Conservation (phyloP, 2,797 vertebrate genomes). For the Coranthus polyacanthus region DNA sequence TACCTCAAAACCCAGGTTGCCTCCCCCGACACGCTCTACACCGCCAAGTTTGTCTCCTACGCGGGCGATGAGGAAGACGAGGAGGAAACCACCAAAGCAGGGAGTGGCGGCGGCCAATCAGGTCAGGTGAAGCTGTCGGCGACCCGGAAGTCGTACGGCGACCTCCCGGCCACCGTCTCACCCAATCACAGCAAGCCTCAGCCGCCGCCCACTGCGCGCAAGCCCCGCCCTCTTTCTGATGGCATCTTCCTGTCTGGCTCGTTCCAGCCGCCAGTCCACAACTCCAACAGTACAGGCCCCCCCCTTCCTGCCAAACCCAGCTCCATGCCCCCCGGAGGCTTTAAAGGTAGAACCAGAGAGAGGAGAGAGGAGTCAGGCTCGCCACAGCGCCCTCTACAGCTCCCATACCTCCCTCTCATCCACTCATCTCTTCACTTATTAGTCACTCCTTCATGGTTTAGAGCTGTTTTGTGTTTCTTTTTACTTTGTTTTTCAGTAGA, state of each 20-base stretch:
- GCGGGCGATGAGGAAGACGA: slow-evolving; percentile 94
- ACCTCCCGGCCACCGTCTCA: slow-evolving; percentile 87
- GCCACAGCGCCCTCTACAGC: slow-evolving; percentile 62
- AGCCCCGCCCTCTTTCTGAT: slow-evolving; percentile 94
- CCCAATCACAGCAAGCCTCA: slow-evolving; percentile 82
- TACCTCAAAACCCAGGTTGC: slow-evolving; percentile 97
- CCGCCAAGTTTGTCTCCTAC: slow-evolving; percentile 98
- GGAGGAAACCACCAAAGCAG: slow-evolving; percentile 50
- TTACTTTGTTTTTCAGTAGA: too few species aligned
- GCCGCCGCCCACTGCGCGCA: slow-evolving; percentile 90
- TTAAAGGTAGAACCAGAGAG: slow-evolving; percentile 90
- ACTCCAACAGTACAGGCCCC: slow-evolving; percentile 96
- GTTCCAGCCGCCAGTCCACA: slow-evolving; percentile 92
- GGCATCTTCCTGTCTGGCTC: slow-evolving; percentile 96
- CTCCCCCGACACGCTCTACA: slow-evolving; percentile 93
- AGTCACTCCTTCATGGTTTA: slow-evolving; percentile 57
- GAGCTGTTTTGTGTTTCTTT: slow-evolving; percentile 42
- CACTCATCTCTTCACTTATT: slow-evolving; percentile 72
- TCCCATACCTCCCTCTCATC: slow-evolving; percentile 71
- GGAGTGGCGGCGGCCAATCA: slow-evolving; percentile 83
- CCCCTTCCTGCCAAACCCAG: slow-evolving; percentile 90
- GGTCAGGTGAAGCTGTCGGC: slow-evolving; percentile 96
- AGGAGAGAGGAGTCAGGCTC: slow-evolving; percentile 72
- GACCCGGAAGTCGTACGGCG: slow-evolving; percentile 92
- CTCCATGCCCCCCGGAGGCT: slow-evolving; percentile 85